These are phyloP conservation scores for Lycodopsis pacificus DNA, from an alignment of 2,797 vertebrate genomes.

Conservation along the genomic window DNA sequence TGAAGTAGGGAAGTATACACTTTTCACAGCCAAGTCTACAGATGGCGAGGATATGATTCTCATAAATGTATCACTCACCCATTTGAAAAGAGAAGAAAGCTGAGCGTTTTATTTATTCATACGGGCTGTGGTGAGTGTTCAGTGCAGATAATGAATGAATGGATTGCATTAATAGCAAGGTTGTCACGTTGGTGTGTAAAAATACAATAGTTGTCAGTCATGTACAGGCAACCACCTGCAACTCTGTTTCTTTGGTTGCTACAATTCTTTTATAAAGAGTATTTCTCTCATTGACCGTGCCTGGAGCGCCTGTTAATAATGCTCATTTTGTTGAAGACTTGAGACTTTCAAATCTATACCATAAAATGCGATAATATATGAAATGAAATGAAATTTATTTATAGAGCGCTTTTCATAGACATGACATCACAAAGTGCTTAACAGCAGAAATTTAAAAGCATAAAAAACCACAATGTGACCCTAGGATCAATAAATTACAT, in stretches of 20 bases:
- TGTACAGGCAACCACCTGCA: background rate
- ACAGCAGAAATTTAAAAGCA: too few species aligned
- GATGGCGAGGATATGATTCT: background rate
- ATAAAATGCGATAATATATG: background rate
- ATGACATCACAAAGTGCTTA: too few species aligned
- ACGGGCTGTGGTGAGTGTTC: background rate
- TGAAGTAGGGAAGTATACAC: slow-evolving; percentile 2
- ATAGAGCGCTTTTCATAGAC: too few species aligned
- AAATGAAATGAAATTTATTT: too few species aligned
- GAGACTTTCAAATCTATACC: background rate
- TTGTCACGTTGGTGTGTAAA: background rate
- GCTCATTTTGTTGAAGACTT: background rate
- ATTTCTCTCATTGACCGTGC: slow-evolving; percentile 8
- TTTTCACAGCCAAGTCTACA: slow-evolving; percentile 11
- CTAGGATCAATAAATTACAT: too few species aligned
- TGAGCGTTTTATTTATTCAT: slow-evolving; percentile 9
- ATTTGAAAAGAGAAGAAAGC: background rate
- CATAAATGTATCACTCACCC: too few species aligned
- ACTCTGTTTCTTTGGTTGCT: slow-evolving; percentile 5
- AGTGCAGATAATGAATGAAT: background rate
- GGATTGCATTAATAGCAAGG: background rate
- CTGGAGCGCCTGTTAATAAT: slow-evolving; percentile 7
- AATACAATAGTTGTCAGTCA: background rate
- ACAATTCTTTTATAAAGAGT: background rate
- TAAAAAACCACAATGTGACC: too few species aligned